Evolutionary conservation across 1,140 invertebrate species (phyloP).

Genomic region (Cherax destructor): DNA sequence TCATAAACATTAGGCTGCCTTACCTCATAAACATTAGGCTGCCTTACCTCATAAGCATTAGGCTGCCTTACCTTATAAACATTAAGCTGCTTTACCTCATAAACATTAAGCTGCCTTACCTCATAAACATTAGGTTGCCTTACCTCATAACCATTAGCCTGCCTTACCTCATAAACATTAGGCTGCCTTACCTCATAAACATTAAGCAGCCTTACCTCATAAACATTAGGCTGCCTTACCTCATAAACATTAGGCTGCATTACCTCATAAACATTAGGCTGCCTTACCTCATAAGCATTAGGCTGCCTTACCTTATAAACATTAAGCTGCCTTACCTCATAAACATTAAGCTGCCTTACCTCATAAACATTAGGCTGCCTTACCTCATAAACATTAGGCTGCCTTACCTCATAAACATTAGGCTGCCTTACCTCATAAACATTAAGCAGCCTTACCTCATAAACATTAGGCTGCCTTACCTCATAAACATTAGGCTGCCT

Average conservation of each 20-base stretch:
- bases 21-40: constrained; percentile 92
- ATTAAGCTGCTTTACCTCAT: constrained; percentile 83
- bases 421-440: constrained; percentile 88
- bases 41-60: constrained; percentile 85
- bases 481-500: constrained; percentile 91
- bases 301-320: constrained; percentile 88
- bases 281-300: constrained; percentile 85
- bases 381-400: constrained; percentile 92
- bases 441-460: constrained; percentile 83
- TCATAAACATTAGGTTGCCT: constrained; percentile 91
- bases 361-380: constrained; percentile 91
- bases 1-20: constrained; percentile 91
- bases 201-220: constrained; percentile 83
- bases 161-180: constrained; percentile 86
- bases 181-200: constrained; percentile 88
- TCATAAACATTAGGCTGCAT: too few species aligned
- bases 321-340: constrained; percentile 83
- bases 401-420: constrained; percentile 88
- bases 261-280: too few species aligned
- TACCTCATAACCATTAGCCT: constrained; percentile 89
- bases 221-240: constrained; percentile 85
- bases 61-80: constrained; percentile 88
- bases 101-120: constrained; percentile 85
- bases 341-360: constrained; percentile 85
- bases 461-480: constrained; percentile 85